These are phyloP conservation scores for Argopecten irradians DNA, from an alignment of 1,140 invertebrate species.

Conservation along the genomic window DNA sequence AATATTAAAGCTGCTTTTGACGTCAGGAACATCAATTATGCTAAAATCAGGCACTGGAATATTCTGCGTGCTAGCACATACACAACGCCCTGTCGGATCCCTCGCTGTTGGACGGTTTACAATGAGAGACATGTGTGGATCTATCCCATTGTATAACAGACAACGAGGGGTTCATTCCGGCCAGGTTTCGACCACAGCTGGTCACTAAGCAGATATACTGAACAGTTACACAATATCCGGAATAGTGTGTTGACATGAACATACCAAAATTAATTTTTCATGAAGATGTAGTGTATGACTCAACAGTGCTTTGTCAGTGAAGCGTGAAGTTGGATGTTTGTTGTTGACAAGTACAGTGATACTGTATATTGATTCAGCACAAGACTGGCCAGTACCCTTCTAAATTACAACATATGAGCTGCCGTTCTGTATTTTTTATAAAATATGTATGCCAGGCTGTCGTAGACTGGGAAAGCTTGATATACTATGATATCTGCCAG, in stretches of 20 bases:
- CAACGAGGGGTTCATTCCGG: background rate
- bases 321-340: background rate
- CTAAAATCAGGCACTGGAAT: conserved; percentile 9
- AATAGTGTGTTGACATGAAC: background rate
- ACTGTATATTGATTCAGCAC: background rate
- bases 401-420: background rate
- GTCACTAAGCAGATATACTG: background rate
- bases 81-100: background rate
- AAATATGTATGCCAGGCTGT: background rate
- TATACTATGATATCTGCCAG: too few species aligned
- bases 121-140: background rate
- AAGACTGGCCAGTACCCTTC: background rate
- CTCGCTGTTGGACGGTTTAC: background rate
- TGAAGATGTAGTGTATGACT: background rate
- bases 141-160: too few species aligned
- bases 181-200: background rate
- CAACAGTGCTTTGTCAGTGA: background rate
- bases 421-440: background rate
- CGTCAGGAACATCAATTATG: conserved; percentile 15
- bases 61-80: background rate
- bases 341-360: background rate
- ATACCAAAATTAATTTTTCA: background rate
- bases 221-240: background rate
- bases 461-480: background rate
- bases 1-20: conserved; percentile 22